Evolutionary conservation across 2,113 vertebrate genomes (phyloP).

Genomic region (Vanacampus margaritifer): DNA sequence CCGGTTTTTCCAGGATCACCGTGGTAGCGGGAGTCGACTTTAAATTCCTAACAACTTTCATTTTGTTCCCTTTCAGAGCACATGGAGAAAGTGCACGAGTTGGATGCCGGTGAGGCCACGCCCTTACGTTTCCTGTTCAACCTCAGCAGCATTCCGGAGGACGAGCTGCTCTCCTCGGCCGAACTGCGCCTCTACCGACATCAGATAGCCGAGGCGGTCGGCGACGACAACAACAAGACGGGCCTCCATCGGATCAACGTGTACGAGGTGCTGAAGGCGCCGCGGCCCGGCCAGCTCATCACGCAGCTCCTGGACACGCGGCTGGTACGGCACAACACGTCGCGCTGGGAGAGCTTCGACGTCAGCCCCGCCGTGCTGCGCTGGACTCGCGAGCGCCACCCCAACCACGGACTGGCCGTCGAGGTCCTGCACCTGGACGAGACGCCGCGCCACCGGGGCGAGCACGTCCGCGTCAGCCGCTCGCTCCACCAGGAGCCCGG

Average conservation of each 20-base stretch:
- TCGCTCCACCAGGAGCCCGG: conserved; percentile 82
- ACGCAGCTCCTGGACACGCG: conserved; percentile 94
- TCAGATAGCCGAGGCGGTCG: conserved; percentile 76
- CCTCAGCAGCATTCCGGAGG: conserved; percentile 93
- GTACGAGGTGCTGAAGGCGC: conserved; percentile 91
- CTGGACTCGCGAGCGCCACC: conserved; percentile 87
- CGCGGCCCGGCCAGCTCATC: conserved; percentile 80
- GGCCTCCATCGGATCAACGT: conserved; percentile 93
- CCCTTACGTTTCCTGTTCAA: conserved; percentile 90
- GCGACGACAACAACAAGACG: conserved; percentile 45
- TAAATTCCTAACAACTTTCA: neutral
- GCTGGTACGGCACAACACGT: conserved; percentile 87
- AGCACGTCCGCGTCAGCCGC: conserved; percentile 91
- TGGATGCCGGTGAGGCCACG: conserved; percentile 55
- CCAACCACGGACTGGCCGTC: conserved; percentile 91
- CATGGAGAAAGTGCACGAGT: conserved; percentile 82
- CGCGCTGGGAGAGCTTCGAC: conserved; percentile 95
- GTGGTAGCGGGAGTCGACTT: too few relatives aligned
- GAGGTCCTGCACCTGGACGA: conserved; percentile 87
- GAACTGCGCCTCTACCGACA: conserved; percentile 92
- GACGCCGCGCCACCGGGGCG: conserved; percentile 77
- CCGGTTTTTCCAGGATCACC: too few relatives aligned
- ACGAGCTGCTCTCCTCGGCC: conserved; percentile 91
- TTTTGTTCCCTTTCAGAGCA: conserved; percentile 75
- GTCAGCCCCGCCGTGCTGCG: conserved; percentile 94